These are phyloP conservation scores for Brachyptera putata DNA, from an alignment of 2,888 invertebrate species.

Conservation along the genomic window DNA sequence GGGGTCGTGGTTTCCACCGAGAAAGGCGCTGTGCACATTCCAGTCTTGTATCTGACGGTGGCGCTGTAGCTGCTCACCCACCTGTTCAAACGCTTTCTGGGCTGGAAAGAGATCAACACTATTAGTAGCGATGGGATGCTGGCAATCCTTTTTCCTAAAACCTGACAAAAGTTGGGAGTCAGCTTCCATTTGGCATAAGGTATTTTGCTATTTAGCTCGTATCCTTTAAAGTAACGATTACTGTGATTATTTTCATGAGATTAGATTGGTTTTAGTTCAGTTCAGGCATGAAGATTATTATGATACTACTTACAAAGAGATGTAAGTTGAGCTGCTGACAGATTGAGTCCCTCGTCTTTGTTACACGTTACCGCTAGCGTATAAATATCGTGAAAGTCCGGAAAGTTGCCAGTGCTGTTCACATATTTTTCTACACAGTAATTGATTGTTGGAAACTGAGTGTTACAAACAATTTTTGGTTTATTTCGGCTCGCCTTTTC, in stretches of 20 bases:
- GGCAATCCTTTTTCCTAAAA: too few species aligned
- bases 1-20: constrained; percentile 53
- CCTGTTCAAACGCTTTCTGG: constrained; percentile 59
- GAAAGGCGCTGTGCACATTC: background rate
- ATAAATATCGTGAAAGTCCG: constrained; percentile 46
- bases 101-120: constrained; percentile 50
- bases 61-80: constrained; percentile 60
- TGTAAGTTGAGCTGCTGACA: background rate
- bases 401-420: constrained; percentile 45
- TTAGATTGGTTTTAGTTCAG: too few species aligned
- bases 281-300: too few species aligned
- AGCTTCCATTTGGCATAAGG: too few species aligned
- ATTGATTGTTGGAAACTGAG: constrained; percentile 53
- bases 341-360: background rate
- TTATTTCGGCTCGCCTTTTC: background rate
- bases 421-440: constrained; percentile 43
- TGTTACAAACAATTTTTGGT: constrained; percentile 40
- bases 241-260: too few species aligned
- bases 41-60: constrained; percentile 55
- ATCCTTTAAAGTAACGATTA: too few species aligned
- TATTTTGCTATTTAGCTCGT: too few species aligned
- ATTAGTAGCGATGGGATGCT: too few species aligned
- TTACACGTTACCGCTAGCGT: background rate
- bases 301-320: background rate
- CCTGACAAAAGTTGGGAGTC: too few species aligned